Evolutionary conservation across 1,140 invertebrate species (phyloP).

Genomic region (Drusus annulatus): DNA sequence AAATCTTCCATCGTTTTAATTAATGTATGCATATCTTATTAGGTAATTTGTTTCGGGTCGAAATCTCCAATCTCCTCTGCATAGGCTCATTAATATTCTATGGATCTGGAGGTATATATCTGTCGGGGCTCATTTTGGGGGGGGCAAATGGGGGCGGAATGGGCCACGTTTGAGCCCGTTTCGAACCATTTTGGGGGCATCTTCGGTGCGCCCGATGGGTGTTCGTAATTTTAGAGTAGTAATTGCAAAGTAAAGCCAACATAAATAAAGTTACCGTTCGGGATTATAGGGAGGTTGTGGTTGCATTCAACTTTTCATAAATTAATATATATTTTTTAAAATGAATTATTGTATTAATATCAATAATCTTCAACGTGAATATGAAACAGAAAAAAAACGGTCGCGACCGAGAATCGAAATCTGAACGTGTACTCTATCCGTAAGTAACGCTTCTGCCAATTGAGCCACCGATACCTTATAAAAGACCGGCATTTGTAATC

Average conservation of each 20-base stretch:
- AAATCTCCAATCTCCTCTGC: constrained; percentile 38
- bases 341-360: no score
- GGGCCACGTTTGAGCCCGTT: no score
- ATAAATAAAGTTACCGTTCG: constrained; percentile 41
- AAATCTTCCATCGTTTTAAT: constrained; percentile 16
- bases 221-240: constrained; percentile 42
- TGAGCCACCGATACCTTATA: no score
- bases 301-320: no score
- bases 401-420: no score
- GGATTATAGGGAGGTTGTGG: constrained; percentile 13
- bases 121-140: background rate
- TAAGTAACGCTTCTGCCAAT: no score
- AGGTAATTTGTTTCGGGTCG: constrained; percentile 38
- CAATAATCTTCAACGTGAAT: no score
- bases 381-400: no score
- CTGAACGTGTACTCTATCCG: no score
- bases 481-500: no score
- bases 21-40: constrained; percentile 42
- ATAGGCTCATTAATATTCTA: constrained; percentile 39
- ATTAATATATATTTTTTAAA: no score
- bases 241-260: constrained; percentile 45
- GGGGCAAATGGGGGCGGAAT: background rate
- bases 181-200: constrained; percentile 9
- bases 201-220: constrained; percentile 21
- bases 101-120: constrained; percentile 15